phyloP scores from a whole-genome alignment of 2,113 vertebrate genomes.

The Rousettus leschenaultii region DNA sequence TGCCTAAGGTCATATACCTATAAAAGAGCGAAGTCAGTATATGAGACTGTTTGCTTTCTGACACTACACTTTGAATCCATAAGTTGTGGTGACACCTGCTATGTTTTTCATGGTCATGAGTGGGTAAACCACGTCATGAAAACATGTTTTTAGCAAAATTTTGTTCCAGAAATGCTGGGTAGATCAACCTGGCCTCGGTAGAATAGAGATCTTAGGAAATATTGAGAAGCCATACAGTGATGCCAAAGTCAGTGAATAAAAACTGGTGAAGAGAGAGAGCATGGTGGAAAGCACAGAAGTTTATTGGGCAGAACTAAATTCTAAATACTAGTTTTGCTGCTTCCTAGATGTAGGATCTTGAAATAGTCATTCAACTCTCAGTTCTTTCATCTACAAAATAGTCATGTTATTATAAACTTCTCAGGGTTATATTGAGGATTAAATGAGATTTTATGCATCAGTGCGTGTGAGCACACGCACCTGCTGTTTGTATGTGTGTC shows the following conservation, averaged over 20 bases:
- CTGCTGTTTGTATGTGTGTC: too few relatives aligned
- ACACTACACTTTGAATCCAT: not conserved
- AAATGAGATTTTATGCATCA: not conserved
- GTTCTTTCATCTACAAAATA: not conserved
- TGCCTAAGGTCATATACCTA: not conserved
- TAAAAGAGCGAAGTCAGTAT: not conserved
- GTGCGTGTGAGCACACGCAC: too few relatives aligned
- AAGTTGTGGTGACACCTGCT: not conserved
- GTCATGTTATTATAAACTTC: not conserved
- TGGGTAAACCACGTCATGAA: not conserved
- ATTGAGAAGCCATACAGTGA: not conserved
- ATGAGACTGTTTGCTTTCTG: not conserved
- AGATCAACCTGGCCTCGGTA: not conserved
- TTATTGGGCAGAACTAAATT: not conserved
- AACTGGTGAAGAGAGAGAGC: accelerated
- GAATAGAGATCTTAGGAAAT: not conserved
- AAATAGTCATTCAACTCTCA: not conserved
- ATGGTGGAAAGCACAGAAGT: not conserved
- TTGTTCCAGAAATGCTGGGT: not conserved
- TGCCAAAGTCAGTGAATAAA: not conserved
- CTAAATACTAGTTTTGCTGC: not conserved
- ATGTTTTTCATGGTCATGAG: not conserved
- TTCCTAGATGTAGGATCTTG: not conserved
- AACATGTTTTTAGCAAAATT: not conserved
- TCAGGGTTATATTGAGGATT: not conserved